Base-by-base conservation (phyloP, 2,113 vertebrate genomes). In the Paradoxurus hermaphroditus region DNA sequence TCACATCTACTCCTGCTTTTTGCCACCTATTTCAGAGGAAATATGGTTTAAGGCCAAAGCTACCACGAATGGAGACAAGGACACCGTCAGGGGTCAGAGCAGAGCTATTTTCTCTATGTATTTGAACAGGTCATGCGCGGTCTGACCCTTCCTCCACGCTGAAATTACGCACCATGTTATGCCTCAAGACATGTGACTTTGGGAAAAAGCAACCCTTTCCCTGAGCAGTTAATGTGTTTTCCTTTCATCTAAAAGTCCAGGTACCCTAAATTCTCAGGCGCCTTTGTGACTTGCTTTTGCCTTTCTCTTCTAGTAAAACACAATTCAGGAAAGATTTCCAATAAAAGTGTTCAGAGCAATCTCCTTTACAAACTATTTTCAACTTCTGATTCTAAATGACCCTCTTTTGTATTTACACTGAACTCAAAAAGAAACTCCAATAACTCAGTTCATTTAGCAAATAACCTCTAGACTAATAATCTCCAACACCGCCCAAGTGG, bases 301-400 rank as follows among this genome's bases (percentile, higher is more conserved):
- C 46, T 77, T 86, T 89, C 39, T 84, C 51, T 79, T 56, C 11
- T 44, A 46, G 88, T 46, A 90, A 96, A 83, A 39, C 7, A 8
- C n/a, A 16, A 23, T 63, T 79, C 79, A 51, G 44, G 16, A 92
- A 78, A 25, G 18, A 72, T 87, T 92, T 41, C 75, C 56, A 83
- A 68, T 39, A 93, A 63, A 27, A 4, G 25, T 25, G 46, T 77
- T 92, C 90, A 91, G 19, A 90, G 46, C 34, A 51, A 65, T 89
- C 23, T 41, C 83, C 88, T 87, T 91, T 72, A 93, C 12, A 95
- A 83, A 92, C n/a, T 84, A 56, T 91, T 93, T 97, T 65, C 63
- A 68, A 59, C 27, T 85, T 96, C n/a, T 67, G 49, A 41, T 85
- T 77, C 89, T 67, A 81, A 86, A 90, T 21, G 63, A 91, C 94